Conservation (phyloP, 2,113 vertebrate genomes). For the Hypomesus transpacificus region DNA sequence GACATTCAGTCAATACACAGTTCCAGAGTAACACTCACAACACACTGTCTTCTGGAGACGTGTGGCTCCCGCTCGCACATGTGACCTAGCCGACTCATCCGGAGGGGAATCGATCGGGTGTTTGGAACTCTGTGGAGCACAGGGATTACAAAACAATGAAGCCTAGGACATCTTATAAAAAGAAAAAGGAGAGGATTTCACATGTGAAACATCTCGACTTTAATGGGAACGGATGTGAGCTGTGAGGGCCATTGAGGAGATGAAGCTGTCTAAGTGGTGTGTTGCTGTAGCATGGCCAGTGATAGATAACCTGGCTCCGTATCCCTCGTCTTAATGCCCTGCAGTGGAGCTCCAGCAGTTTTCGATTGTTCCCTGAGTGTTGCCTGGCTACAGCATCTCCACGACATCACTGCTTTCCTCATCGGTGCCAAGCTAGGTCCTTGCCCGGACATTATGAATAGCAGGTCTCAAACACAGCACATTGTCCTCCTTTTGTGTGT, state of each 20-base stretch:
- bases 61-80: neutral
- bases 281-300: conserved; percentile 23
- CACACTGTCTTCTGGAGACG: too few relatives aligned
- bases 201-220: neutral
- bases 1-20: too few relatives aligned
- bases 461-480: conserved; percentile 18
- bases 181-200: too few relatives aligned
- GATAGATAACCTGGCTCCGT: conserved; percentile 18
- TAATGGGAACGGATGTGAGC: conserved; percentile 19
- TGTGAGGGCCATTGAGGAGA: conserved; percentile 7
- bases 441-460: conserved; percentile 8
- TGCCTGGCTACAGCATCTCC: conserved; percentile 43
- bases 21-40: too few relatives aligned
- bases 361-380: conserved; percentile 28
- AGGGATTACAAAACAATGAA: neutral
- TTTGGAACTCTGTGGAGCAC: neutral
- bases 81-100: neutral
- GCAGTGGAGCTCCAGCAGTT: conserved; percentile 20
- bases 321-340: conserved; percentile 24
- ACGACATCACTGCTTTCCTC: conserved; percentile 32
- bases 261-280: neutral
- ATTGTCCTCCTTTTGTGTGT: conserved; percentile 34
- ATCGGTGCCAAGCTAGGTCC: conserved; percentile 23
- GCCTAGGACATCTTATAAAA: too few relatives aligned
- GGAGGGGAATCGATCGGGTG: neutral